Evolutionary conservation across 2,888 invertebrate species (phyloP).

Genomic region (Mellilla xanthometata): DNA sequence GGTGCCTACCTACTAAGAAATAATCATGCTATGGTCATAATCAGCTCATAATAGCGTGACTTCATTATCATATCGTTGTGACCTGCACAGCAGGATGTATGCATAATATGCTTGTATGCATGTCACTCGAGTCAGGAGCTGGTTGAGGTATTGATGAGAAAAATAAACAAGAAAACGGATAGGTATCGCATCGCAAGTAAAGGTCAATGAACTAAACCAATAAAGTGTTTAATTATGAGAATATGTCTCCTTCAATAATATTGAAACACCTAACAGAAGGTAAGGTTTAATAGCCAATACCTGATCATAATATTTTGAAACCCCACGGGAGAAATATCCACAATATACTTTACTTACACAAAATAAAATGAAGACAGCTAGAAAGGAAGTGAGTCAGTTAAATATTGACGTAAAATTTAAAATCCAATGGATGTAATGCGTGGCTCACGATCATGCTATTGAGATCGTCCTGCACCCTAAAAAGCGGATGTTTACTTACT

Average conservation of each 20-base stretch:
- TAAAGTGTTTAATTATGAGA: too few species aligned
- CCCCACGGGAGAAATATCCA: too few species aligned
- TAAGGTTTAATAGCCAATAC: too few species aligned
- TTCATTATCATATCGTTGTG: conserved; percentile 18
- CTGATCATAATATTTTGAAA: too few species aligned
- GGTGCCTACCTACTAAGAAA: too few species aligned
- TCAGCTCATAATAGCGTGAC: conserved; percentile 8
- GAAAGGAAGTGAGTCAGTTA: conserved; percentile 25
- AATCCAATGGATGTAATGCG: conserved; percentile 30
- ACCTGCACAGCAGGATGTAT: too few species aligned
- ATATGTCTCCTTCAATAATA: too few species aligned
- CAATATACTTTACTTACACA: too few species aligned
- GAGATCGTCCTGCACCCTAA: conserved; percentile 34
- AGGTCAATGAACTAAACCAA: too few species aligned
- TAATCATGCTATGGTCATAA: neutral
- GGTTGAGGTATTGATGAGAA: neutral
- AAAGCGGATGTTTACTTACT: conserved; percentile 19
- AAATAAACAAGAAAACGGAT: too few species aligned
- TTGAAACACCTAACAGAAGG: too few species aligned
- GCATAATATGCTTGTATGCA: conserved; percentile 22
- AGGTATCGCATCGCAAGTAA: too few species aligned
- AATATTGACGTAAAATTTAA: conserved; percentile 20
- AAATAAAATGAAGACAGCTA: conserved; percentile 26
- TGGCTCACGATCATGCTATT: conserved; percentile 39
- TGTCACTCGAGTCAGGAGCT: neutral